Evolutionary conservation across 2,797 vertebrate genomes (phyloP).

Genomic region (Anguilla obscura): DNA sequence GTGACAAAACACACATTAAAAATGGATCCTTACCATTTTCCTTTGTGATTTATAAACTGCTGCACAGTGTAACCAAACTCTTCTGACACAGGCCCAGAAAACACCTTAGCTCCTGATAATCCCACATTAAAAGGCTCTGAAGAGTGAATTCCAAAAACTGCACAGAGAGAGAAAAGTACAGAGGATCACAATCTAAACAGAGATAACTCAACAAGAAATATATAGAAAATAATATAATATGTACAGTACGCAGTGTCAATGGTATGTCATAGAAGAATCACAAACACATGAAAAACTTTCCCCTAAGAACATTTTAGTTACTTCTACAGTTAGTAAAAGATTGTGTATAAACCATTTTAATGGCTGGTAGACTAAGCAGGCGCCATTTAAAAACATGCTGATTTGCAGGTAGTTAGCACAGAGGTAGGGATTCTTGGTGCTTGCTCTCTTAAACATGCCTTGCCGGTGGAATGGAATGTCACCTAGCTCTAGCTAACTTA

Average conservation of each 20-base stretch:
- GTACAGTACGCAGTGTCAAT: not conserved
- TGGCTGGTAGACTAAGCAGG: not conserved
- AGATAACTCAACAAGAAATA: not conserved
- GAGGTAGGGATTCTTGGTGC: not conserved
- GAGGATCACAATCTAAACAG: not conserved
- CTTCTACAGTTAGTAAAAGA: not conserved
- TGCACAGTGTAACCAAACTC: conserved; percentile 88
- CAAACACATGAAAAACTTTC: not conserved
- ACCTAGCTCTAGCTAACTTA: not conserved
- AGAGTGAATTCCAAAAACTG: conserved; percentile 62
- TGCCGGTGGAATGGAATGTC: not conserved
- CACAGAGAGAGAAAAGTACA: not conserved
- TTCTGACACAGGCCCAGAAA: conserved; percentile 74
- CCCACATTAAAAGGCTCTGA: conserved; percentile 82
- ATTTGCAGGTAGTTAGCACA: not conserved
- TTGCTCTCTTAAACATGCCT: not conserved
- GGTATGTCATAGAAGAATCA: not conserved
- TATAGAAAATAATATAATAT: not conserved
- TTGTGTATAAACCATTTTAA: not conserved
- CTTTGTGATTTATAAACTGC: conserved; percentile 77
- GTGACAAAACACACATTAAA: not conserved
- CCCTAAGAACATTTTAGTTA: not conserved
- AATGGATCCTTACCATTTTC: conserved; percentile 79
- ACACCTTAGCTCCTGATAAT: conserved; percentile 79
- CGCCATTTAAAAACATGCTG: not conserved